Evolutionary conservation across 2,888 invertebrate genomes (phyloP).

Genomic region (Meiosimyza platycephala): DNA sequence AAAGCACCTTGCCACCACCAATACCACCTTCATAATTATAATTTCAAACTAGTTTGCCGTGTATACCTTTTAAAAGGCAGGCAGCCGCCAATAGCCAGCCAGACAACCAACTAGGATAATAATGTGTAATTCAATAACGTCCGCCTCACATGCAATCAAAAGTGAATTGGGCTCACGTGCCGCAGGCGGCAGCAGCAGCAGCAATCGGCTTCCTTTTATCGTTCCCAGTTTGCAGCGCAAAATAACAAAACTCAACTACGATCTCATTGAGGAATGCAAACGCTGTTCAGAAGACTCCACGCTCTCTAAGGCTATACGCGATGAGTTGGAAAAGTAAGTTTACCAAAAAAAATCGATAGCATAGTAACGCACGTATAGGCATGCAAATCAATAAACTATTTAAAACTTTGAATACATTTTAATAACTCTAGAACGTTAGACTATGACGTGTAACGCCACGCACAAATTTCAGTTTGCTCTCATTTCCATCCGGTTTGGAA

Average conservation of each 20-base stretch:
- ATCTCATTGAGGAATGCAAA: slow-evolving; percentile 64
- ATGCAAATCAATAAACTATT: no score
- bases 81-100: neutral
- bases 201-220: slow-evolving; percentile 38
- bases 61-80: neutral
- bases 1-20: no score
- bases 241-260: slow-evolving; percentile 60
- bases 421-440: no score
- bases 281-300: slow-evolving; percentile 58
- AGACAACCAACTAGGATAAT: slow-evolving; percentile 1
- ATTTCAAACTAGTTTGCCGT: no score
- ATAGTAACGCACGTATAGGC: no score
- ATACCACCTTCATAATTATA: no score
- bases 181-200: slow-evolving; percentile 25
- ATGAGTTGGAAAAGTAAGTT: slow-evolving; percentile 63
- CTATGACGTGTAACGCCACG: no score
- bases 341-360: no score
- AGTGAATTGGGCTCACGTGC: slow-evolving; percentile 14
- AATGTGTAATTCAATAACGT: slow-evolving; percentile 42
- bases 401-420: no score
- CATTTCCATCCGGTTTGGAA: no score
- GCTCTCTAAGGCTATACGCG: slow-evolving; percentile 58
- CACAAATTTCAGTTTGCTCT: no score
- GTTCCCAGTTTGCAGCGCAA: slow-evolving; percentile 50
- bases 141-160: slow-evolving; percentile 22